These are phyloP conservation scores for Nyctibius grandis DNA, from an alignment of 2,797 vertebrate species.

Conservation along the genomic window DNA sequence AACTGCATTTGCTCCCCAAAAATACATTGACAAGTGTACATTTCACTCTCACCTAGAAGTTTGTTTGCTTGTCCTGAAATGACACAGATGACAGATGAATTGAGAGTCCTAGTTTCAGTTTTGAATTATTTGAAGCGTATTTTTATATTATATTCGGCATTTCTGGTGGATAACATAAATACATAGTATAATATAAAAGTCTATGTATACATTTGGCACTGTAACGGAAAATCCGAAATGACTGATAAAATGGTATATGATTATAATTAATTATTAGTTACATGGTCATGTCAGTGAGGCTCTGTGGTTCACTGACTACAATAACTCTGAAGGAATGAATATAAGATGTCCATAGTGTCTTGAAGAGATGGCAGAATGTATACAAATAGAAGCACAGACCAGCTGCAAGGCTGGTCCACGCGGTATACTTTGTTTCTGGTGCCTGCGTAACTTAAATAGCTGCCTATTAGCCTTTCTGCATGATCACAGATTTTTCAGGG, in stretches of 20 bases:
- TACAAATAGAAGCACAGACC: neutral
- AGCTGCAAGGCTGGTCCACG: neutral
- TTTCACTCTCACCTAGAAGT: neutral
- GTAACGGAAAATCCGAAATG: neutral
- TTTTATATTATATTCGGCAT: constrained; percentile 8
- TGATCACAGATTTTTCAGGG: neutral
- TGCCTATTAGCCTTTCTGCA: neutral
- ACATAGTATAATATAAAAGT: neutral
- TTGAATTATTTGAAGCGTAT: neutral
- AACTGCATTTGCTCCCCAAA: neutral
- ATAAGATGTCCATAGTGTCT: neutral
- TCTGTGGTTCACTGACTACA: constrained; percentile 16
- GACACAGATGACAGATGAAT: neutral
- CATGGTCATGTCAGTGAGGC: neutral
- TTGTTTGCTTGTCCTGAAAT: constrained; percentile 30
- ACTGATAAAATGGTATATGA: neutral
- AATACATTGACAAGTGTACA: neutral
- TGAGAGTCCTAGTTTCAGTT: constrained; percentile 10
- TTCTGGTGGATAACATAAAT: neutral
- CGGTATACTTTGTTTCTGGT: neutral
- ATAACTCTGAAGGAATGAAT: neutral
- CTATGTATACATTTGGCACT: neutral
- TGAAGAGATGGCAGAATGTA: neutral
- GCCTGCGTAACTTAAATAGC: neutral
- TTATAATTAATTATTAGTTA: constrained; percentile 38